Base-by-base conservation (phyloP, 1,140 invertebrate genomes). In the Grapholita molesta region DNA sequence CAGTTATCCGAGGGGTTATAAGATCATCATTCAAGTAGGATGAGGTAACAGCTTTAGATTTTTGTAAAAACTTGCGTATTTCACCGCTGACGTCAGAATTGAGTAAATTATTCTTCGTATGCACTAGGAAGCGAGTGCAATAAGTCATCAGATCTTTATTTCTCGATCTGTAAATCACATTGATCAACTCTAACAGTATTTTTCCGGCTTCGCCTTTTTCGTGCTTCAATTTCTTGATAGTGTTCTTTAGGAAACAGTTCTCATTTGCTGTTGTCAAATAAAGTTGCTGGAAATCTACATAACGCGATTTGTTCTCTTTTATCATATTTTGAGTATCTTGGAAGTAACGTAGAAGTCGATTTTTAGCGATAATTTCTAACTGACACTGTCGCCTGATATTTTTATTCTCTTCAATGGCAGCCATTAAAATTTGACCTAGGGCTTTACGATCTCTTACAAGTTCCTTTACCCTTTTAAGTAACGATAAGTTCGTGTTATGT, bases 391-490 rank as follows among this genome's bases (percentile, higher is more conserved):
- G 76, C 73, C 76, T 79, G 12, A 88, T 80, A 68, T 83, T 85
- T 79, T 85, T 87, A 67, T 85, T 89, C 75, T 91, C 86, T 11
- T 79, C 76, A 33, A 85, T 76, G 52, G 80, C 79, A 24, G 79
- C 75, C 18, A 83, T 71, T 18, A 89, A 35, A 21, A 87, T 71
- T 5, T 83, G 76, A 0, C 79, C 76, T 52, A 90, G 70, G 33
- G 80, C 84, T 57, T 79, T 89, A 42, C 78, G 76, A 52, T 91
- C 84, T 66, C 85, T 78, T 8, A 70, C 75, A 0, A 85, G 64
- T 53, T 87, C 83, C 77, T 73, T 80, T 66, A 90, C 68, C 73
- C 85, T 88, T 67, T 83, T 82, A 6, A 87, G 64, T 64, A 90
- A 73, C 8, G 81, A 23, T 15, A 77, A 70, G 77, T 81, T 77